Evolutionary conservation across 2,888 invertebrate genomes (phyloP).

Genomic region (Bhutanitis thaidina): DNA sequence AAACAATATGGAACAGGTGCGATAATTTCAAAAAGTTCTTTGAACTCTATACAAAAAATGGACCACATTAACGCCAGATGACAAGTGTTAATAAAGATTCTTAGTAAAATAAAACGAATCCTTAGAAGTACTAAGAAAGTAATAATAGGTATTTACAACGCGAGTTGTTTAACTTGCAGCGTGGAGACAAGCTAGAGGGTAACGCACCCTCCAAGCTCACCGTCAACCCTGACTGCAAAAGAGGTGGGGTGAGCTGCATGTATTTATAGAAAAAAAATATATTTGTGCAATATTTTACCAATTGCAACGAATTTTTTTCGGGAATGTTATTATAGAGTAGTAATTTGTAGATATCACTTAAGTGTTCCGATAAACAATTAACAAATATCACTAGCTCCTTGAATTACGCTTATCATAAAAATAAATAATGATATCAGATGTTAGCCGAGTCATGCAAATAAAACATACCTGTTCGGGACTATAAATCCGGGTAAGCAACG

Average conservation of each 20-base stretch:
- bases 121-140: no score
- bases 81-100: no score
- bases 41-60: no score
- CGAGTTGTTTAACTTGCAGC: constrained; percentile 11
- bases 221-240: constrained; percentile 41
- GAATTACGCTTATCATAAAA: no score
- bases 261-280: constrained; percentile 31
- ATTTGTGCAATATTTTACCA: constrained; percentile 27
- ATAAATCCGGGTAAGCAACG: constrained; percentile 46
- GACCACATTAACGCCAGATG: no score
- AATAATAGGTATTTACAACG: background rate
- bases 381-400: constrained; percentile 4
- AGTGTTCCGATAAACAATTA: background rate
- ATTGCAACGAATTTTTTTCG: background rate
- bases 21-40: no score
- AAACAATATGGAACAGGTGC: no score
- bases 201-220: constrained; percentile 76
- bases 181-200: constrained; percentile 48
- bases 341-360: background rate
- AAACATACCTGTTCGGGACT: constrained; percentile 25
- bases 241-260: constrained; percentile 44
- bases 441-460: constrained; percentile 34
- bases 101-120: no score
- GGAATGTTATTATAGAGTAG: no score
- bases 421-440: constrained; percentile 14